Percentiles rank a stretch among this genome's conserved stretches.
Conservation (phyloP, 2,888 invertebrate genomes). For the Panzeria rudis region DNA sequence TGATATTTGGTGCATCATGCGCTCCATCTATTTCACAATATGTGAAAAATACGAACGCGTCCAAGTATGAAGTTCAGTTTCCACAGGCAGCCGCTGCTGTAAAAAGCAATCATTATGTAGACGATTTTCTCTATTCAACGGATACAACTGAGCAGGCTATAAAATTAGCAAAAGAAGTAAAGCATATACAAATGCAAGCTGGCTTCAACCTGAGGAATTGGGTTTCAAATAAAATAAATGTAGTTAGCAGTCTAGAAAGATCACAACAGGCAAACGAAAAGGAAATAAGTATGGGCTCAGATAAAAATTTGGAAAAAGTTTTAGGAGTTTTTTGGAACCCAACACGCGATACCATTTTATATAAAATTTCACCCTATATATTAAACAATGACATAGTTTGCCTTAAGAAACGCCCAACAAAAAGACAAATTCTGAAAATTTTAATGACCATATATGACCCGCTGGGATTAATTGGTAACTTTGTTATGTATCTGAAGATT, state of each 20-base stretch:
- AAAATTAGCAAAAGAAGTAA: conserved; percentile 75
- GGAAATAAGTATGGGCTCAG: conserved; percentile 1
- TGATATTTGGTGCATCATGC: conserved; percentile 57
- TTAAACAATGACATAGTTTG: too few species aligned
- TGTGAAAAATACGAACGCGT: conserved; percentile 53
- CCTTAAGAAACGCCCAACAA: too few species aligned
- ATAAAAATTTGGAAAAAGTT: too few species aligned
- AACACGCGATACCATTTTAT: too few species aligned
- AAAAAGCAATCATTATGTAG: too few species aligned
- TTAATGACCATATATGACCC: conserved; percentile 68
- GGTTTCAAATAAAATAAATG: conserved; percentile 56
- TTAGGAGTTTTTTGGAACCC: too few species aligned
- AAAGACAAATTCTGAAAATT: conserved; percentile 58
- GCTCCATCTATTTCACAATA: too few species aligned
- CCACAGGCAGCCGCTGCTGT: conserved; percentile 69
- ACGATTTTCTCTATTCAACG: conserved; percentile 74
- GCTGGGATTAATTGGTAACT: conserved; percentile 61
- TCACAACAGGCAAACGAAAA: conserved; percentile 11
- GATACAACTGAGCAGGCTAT: conserved; percentile 72
- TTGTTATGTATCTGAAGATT: conserved; percentile 64
- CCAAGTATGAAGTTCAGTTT: conserved; percentile 40
- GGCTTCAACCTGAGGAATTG: background rate
- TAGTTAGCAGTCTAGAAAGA: conserved; percentile 28
- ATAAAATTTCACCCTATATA: too few species aligned
- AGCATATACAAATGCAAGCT: conserved; percentile 73